Evolutionary conservation across 2,113 vertebrate genomes (phyloP), one percentile per base, ranked within the genome.

Genomic region (Macquaria ambigua): DNA sequence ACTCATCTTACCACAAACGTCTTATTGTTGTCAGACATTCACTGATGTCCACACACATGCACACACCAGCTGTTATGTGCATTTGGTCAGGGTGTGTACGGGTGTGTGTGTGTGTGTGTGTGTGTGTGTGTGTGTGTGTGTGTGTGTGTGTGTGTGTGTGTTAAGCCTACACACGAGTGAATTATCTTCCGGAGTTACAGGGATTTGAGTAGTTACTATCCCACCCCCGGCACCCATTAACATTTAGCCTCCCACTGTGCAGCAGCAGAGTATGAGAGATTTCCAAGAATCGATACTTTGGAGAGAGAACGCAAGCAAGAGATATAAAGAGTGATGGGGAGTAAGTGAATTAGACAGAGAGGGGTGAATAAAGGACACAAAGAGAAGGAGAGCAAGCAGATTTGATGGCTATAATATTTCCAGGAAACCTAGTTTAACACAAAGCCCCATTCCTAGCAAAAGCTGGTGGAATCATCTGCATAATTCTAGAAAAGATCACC

Each of bases 241-340:
- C 73, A 86, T 85, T 85, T 86, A 71, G 67, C 70, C 58, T 74
- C 80, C 87, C 69, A 84, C 72, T 14, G 50, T 12, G 74, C 72
- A 73, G 50, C 79, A n/a, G 71, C 61, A 75, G 80, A 53, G 63
- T 82, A 78, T 8, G 41, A 55, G 50, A 83, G 76, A 78, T 67
- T 91, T 89, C 87, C 48, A 89, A 88, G 81, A 73, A 93, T 68
- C 61, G 5, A 78, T 82, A 77, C n/a, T 84, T 87, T 55, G 43
- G 69, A 82, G 41, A 25, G 73, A 75, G 31, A 89, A 67, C 1
- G 4, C 56, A 55, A 81, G 62, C 41, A 6, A 41, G 61, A 80
- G 63, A 79, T 21, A 70, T 16, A n/a, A n/a, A 69, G 70, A 88
- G 25, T 18, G 37, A 83, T 43, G 62, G 37, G 34, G 23, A 63